Conservation (phyloP, 2,797 vertebrate genomes). For the Darevskia nairensis region DNA sequence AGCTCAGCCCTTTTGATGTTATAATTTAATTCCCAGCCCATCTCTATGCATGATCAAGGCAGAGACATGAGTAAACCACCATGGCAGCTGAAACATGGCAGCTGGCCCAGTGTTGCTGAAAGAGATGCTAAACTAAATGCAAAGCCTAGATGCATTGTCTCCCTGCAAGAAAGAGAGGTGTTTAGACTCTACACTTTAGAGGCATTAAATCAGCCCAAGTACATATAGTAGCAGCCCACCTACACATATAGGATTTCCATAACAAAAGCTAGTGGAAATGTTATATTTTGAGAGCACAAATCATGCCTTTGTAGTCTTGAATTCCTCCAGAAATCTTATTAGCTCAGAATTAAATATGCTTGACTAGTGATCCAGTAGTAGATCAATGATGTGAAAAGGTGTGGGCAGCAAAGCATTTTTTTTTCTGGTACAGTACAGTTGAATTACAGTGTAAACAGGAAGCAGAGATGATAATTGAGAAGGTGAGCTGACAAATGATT, state of each 20-base stretch:
- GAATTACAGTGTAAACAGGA: constrained; percentile 54
- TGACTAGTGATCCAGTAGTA: constrained; percentile 36
- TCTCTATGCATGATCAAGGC: not conserved
- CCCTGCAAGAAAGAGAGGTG: constrained; percentile 7
- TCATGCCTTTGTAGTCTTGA: not conserved
- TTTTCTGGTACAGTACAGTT: not conserved
- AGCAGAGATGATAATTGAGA: constrained; percentile 52
- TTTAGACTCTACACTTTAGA: not conserved
- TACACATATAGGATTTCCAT: not conserved
- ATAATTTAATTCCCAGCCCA: not conserved
- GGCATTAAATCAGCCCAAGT: constrained; percentile 9
- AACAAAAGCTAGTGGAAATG: not conserved
- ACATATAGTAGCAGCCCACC: not conserved
- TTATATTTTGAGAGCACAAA: not conserved
- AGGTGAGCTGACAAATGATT: constrained; percentile 35
- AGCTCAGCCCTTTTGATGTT: not conserved
- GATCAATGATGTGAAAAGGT: not conserved
- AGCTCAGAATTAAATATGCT: constrained; percentile 31
- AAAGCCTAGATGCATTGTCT: constrained; percentile 9
- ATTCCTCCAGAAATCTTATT: not conserved
- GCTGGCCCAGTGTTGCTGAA: constrained; percentile 11
- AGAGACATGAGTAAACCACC: not conserved
- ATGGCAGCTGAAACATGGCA: not conserved
- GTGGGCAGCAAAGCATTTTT: constrained; percentile 4
- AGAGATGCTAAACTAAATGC: constrained; percentile 7